Evolutionary conservation across 1,140 invertebrate genomes (phyloP).

Genomic region (Zaprionus gabonicus): DNA sequence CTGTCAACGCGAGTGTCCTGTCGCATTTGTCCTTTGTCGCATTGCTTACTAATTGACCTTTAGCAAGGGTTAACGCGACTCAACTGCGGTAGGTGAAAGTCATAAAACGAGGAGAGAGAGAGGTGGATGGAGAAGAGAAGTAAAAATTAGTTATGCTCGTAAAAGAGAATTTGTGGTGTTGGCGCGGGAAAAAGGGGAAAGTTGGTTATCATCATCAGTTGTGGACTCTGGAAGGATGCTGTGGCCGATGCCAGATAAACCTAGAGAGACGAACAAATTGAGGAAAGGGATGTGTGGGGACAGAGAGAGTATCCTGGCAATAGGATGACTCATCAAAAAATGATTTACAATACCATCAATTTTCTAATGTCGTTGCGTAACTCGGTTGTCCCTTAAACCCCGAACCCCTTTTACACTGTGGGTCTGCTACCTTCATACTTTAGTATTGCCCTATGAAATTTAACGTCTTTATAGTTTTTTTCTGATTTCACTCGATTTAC

Average conservation of each 20-base stretch:
- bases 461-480: background rate
- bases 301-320: background rate
- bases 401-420: background rate
- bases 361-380: slow-evolving; percentile 3
- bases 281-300: background rate
- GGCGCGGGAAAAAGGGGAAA: background rate
- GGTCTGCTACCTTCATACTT: background rate
- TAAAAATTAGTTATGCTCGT: slow-evolving; percentile 72
- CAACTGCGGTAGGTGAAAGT: slow-evolving; percentile 76
- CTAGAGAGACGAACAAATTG: background rate
- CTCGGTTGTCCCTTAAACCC: background rate
- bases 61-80: slow-evolving; percentile 61
- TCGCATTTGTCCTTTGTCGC: slow-evolving; percentile 22
- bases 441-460: background rate
- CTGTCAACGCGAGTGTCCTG: slow-evolving; percentile 10
- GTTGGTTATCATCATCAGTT: slow-evolving; percentile 14
- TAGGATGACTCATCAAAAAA: background rate
- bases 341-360: background rate
- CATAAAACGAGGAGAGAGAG: slow-evolving; percentile 37
- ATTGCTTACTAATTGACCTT: slow-evolving; percentile 46
- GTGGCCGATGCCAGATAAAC: background rate
- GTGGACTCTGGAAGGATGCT: slow-evolving; percentile 20
- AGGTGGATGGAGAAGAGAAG: background rate
- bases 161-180: slow-evolving; percentile 52
- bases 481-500: background rate